These are phyloP conservation scores for Rallus limicola DNA, from an alignment of 2,113 vertebrate species.

Conservation along the genomic window DNA sequence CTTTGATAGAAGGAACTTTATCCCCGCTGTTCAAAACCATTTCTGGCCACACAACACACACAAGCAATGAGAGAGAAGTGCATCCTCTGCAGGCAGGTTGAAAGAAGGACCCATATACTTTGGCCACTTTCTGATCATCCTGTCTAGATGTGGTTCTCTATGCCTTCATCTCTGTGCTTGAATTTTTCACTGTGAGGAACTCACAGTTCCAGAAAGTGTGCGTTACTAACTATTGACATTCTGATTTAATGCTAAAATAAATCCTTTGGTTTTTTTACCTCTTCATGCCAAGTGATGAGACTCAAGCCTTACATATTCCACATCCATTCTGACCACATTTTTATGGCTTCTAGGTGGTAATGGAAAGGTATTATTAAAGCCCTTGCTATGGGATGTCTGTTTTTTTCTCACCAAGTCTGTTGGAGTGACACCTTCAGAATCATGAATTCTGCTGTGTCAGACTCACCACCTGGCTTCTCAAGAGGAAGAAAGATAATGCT, in stretches of 20 bases:
- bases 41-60: background rate
- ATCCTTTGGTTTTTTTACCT: background rate
- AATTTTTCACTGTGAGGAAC: background rate
- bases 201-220: background rate
- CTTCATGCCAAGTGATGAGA: background rate
- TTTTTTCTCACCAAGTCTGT: background rate
- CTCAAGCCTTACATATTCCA: background rate
- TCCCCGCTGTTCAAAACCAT: background rate
- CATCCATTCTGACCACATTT: background rate
- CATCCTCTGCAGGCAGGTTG: background rate
- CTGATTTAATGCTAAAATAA: background rate
- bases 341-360: background rate
- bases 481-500: background rate
- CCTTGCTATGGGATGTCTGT: background rate
- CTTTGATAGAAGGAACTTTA: background rate
- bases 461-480: background rate
- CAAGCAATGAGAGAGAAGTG: background rate
- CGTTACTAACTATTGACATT: background rate
- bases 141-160: background rate
- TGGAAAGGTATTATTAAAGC: background rate
- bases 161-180: background rate
- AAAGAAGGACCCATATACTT: background rate
- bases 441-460: rapidly evolving
- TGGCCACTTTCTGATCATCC: background rate
- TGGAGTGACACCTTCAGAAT: background rate